Percentiles rank a stretch among this genome's conserved stretches.
Conservation (phyloP, 2,888 invertebrate species). For the Luperina nickerlii region DNA sequence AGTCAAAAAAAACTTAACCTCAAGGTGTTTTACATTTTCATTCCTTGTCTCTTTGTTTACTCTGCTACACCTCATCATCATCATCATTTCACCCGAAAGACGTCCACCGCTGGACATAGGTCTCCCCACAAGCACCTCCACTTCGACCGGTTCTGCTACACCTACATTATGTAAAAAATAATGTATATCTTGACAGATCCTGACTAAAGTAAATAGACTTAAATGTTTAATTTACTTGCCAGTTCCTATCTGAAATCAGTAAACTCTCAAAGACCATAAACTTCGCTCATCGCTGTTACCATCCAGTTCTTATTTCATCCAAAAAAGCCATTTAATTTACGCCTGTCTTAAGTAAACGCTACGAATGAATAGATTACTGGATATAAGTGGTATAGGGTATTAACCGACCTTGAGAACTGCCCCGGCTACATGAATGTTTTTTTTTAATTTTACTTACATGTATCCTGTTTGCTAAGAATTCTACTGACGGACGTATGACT, state of each 20-base stretch:
- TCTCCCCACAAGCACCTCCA: too few species aligned
- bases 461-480: slow-evolving; percentile 59
- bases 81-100: too few species aligned
- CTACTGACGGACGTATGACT: slow-evolving; percentile 49
- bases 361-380: slow-evolving; percentile 68
- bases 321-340: slow-evolving; percentile 56
- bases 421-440: slow-evolving; percentile 44
- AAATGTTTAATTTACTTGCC: neutral
- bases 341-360: slow-evolving; percentile 62
- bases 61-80: too few species aligned
- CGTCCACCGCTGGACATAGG: too few species aligned
- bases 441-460: slow-evolving; percentile 46
- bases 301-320: slow-evolving; percentile 37
- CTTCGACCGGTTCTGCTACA: too few species aligned
- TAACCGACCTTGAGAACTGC: slow-evolving; percentile 70
- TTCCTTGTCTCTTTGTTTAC: neutral
- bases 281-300: slow-evolving; percentile 1
- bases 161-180: too few species aligned
- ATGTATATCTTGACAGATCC: neutral
- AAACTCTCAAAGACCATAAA: slow-evolving; percentile 41
- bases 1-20: neutral
- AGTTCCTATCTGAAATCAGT: slow-evolving; percentile 33
- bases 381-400: slow-evolving; percentile 66
- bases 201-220: neutral
- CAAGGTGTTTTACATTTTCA: neutral